Base-by-base conservation (phyloP, 2,888 invertebrate species). In the Abrostola tripartita region DNA sequence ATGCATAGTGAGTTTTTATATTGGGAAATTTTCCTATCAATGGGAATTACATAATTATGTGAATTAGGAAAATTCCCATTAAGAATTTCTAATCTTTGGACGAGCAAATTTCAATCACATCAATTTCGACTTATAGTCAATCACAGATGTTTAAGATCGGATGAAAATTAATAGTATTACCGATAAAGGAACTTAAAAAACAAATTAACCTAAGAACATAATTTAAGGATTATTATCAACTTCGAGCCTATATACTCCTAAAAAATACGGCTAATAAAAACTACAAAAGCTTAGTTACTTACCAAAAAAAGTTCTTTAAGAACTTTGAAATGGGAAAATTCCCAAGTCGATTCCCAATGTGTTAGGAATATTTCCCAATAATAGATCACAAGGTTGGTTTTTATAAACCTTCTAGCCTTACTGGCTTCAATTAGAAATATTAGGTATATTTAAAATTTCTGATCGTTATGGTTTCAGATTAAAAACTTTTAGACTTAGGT, bases 51-150 rank as follows among this genome's bases (percentile, higher is more conserved):
- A n/a, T n/a, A n/a, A n/a, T n/a, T n/a, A n/a, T n/a, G 40, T 52
- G 53, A 66, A 64, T 55, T 72, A 64, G 65, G 60, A 64, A 78
- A 36, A 10, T 60, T 56, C 62, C 53, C 37, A 74, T 59, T n/a
- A 5, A 37, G 61, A 63, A 68, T 76, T 76, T 52, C 60, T 74
- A 65, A 73, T 79, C 75, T 79, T 79, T 80, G 81, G 78, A 68
- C 36, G 61, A 52, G 59, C 10, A 72, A 60, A 63, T 62, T 64
- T 47, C 67, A 42, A 63, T 59, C 52, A 62, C 63, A 72, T 52
- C 35, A 37, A 61, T 72, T 65, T 57, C 9, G 67, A 76, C 73
- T 73, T 62, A 69, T 12, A 79, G 70, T 63, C 65, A 62, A 79
- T 77, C 76, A 79, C 74, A 73, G 69, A 61, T 61, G 44, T 61